A percentile compares a stretch with the other conserved stretches of the same genome.
phyloP scores from a whole-genome alignment of 2,888 invertebrate species.

The Drosophila algonquin region DNA sequence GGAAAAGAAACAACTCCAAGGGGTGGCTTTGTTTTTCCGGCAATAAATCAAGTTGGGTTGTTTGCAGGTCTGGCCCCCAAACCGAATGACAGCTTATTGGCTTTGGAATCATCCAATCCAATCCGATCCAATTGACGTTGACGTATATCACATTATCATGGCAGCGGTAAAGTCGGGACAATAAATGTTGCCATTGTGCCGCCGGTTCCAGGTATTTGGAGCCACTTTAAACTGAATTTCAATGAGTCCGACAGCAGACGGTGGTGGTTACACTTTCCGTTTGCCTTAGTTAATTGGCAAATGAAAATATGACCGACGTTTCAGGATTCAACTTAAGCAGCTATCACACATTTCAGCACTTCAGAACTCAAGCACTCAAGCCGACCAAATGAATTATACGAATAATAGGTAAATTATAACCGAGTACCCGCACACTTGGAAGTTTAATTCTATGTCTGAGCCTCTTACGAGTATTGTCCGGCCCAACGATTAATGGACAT shows the following conservation, averaged over 20 bases:
- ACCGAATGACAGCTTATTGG: slow-evolving; percentile 74
- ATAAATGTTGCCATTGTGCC: slow-evolving; percentile 62
- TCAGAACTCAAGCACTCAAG: neutral
- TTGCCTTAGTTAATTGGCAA: neutral
- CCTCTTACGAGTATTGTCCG: neutral
- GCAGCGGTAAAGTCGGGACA: slow-evolving; percentile 70
- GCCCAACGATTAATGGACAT: slow-evolving; percentile 22
- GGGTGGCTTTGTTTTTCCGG: slow-evolving; percentile 71
- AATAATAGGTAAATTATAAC: neutral
- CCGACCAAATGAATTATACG: neutral
- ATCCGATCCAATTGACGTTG: slow-evolving; percentile 73
- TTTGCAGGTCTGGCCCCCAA: slow-evolving; percentile 63
- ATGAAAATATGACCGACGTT: neutral
- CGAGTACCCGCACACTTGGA: neutral
- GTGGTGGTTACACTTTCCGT: neutral
- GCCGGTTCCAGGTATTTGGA: slow-evolving; percentile 40
- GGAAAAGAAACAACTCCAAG: slow-evolving; percentile 50
- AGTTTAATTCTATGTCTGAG: neutral
- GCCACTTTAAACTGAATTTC: slow-evolving; percentile 60
- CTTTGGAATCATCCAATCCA: slow-evolving; percentile 71
- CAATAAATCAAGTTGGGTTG: slow-evolving; percentile 67
- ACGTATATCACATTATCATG: slow-evolving; percentile 78
- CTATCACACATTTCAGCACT: slow-evolving; percentile 2
- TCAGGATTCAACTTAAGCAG: too few relatives aligned
- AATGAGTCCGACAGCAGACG: slow-evolving; percentile 22